Percentiles rank a stretch among this genome's conserved stretches.
Conservation (phyloP, 2,113 vertebrate species). For the Oxyura jamaicensis region DNA sequence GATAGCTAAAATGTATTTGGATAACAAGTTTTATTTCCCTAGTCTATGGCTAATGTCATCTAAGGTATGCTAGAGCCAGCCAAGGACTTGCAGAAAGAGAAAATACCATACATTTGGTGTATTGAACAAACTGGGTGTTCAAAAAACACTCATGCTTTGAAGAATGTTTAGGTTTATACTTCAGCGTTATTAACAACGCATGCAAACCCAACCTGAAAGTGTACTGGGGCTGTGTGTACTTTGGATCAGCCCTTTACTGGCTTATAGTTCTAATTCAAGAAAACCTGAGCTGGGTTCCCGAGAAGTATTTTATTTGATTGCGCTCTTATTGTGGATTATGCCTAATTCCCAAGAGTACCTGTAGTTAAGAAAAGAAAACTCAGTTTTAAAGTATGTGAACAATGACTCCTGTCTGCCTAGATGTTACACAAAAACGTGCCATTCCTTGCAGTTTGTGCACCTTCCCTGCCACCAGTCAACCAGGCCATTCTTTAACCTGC, state of each 20-base stretch:
- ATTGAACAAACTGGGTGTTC: not conserved
- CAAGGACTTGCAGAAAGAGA: not conserved
- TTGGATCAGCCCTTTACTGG: not conserved
- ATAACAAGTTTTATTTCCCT: not conserved
- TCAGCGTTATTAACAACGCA: not conserved
- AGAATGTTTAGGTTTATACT: not conserved
- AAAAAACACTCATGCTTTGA: not conserved
- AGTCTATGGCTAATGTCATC: not conserved
- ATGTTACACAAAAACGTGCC: not conserved
- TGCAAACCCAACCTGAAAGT: not conserved
- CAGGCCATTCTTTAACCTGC: rapidly evolving
- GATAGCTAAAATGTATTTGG: not conserved
- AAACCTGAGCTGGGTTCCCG: not conserved
- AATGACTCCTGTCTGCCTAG: not conserved
- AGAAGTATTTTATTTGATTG: not conserved
- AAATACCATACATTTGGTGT: not conserved
- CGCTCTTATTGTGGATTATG: not conserved
- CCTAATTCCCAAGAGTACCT: not conserved
- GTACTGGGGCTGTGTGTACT: not conserved
- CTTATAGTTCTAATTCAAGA: not conserved
- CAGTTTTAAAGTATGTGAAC: not conserved
- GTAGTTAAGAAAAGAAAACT: not conserved
- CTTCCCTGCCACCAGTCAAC: not conserved
- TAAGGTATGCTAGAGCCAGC: not conserved
- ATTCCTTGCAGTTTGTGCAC: not conserved